Base-by-base conservation (phyloP, 2,113 vertebrate species). In the Myotis brandtii region DNA sequence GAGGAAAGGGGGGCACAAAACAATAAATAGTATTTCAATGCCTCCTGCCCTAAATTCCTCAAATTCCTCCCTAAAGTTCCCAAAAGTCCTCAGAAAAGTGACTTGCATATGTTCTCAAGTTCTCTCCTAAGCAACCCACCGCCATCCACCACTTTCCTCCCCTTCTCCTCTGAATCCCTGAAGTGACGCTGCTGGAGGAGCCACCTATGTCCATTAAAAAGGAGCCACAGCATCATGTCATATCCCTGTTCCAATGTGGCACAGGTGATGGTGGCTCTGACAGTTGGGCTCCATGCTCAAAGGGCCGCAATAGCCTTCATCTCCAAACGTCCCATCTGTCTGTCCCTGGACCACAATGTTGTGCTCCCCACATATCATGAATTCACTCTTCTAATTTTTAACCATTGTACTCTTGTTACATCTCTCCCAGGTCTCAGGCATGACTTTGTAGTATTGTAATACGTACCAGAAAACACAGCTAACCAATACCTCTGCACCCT, bases 171-270 rank as follows among this genome's bases (percentile, higher is more conserved):
- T 59, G 10, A 27, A 52, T 50, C 56, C 82, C 43, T 83, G 59
- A 76, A 54, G 10, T 9, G 34, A 73, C 40, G 20, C n/a, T 69
- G 30, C 30, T 21, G 6, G 2, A 23, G 32, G 18, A 16, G 17
- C 2, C 30, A 46, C 40, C 43, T 32, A 6, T 7, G 16, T 13
- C 25, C 9, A 3, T 21, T 11, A 34, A 32, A 87, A 46, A 54
- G 30, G 16, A 16, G 1, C 17, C 40, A 5, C 40, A 11, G 9
- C 5, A 21, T 25, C 16, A 7, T 11, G 4, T 9, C 18, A 11
- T 23, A 37, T 52, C 11, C n/a, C 54, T 27, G 11, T 64, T 6
- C 18, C 30, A 43, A 34, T 0, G 2, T 4, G 7, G 4, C 3
- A 0, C 12, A 10, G 13, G 37, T n/a, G 32, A 46, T 64, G 21